These are phyloP conservation scores for Zygaena filipendulae DNA, from an alignment of 2,888 invertebrate genomes.

Conservation along the genomic window DNA sequence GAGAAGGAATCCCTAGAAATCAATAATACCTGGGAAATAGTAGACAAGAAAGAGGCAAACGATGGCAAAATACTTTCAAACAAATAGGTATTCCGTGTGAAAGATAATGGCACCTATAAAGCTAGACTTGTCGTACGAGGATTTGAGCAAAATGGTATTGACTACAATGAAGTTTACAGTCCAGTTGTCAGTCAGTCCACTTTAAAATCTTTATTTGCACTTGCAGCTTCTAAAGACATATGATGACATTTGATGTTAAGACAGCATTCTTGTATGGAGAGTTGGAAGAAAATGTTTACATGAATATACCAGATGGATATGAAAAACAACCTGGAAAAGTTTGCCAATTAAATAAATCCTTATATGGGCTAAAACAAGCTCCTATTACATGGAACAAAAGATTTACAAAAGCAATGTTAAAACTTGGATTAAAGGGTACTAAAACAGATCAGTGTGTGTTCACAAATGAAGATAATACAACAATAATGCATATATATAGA, in stretches of 20 bases:
- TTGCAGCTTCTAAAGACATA: too few relatives aligned
- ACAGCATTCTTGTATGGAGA: too few relatives aligned
- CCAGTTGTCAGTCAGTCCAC: background rate
- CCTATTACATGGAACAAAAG: background rate
- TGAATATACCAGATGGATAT: too few relatives aligned
- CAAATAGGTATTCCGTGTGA: background rate
- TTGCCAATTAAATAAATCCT: too few relatives aligned
- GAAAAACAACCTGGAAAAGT: too few relatives aligned
- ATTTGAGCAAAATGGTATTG: background rate
- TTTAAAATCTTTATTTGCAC: background rate
- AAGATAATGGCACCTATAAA: conserved; percentile 2
- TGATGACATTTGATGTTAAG: too few relatives aligned
- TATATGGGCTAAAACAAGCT: too few relatives aligned
- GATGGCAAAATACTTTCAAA: conserved; percentile 1
- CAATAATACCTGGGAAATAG: conserved; percentile 1
- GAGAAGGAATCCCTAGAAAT: conserved; percentile 4
- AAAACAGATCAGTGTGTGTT: background rate
- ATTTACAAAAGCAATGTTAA: background rate
- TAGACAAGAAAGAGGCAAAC: conserved; percentile 2
- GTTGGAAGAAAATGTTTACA: too few relatives aligned
- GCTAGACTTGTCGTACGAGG: conserved; percentile 3
- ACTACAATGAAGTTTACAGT: background rate
- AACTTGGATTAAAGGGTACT: background rate
- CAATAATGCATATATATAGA: background rate
- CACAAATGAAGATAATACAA: background rate